phyloP scores from a whole-genome alignment of 2,888 invertebrate genomes.

The Gymnosoma rotundatum region DNA sequence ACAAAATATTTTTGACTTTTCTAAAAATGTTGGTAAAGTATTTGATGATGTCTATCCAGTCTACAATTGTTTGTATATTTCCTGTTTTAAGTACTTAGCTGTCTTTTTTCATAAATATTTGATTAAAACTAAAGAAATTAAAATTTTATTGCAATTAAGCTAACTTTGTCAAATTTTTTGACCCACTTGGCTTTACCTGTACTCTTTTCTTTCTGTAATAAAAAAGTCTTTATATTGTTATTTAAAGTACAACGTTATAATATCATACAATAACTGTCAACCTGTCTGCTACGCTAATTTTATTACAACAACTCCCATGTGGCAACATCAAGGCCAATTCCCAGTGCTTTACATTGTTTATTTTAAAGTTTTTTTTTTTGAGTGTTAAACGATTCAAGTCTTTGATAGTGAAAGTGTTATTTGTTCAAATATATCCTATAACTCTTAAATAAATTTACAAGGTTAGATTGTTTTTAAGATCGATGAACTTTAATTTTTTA shows the following conservation, averaged over 20 bases:
- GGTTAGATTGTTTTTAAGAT: slow-evolving; percentile 36
- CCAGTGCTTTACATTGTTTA: neutral
- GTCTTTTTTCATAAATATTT: too few relatives aligned
- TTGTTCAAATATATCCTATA: slow-evolving; percentile 11
- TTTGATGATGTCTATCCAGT: too few relatives aligned
- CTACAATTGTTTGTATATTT: too few relatives aligned
- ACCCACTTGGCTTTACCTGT: too few relatives aligned
- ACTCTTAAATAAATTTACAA: slow-evolving; percentile 21
- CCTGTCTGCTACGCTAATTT: neutral
- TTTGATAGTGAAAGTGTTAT: slow-evolving; percentile 31
- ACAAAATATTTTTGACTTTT: too few relatives aligned
- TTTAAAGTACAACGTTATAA: neutral
- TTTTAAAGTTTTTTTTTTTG: neutral
- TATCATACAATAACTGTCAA: neutral
- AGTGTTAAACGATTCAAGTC: neutral
- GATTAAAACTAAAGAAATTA: too few relatives aligned
- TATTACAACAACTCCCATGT: neutral
- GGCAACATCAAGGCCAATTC: slow-evolving; percentile 13
- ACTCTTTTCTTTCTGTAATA: too few relatives aligned
- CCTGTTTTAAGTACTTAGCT: too few relatives aligned
- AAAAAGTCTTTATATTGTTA: neutral
- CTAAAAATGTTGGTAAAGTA: too few relatives aligned
- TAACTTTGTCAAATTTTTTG: too few relatives aligned
- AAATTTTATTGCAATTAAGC: too few relatives aligned
- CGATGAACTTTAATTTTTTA: slow-evolving; percentile 23